A percentile compares a stretch with the other conserved stretches of the same genome.
phyloP scores from a whole-genome alignment of 2,888 invertebrate genomes.

The Microctonus brassicae region DNA sequence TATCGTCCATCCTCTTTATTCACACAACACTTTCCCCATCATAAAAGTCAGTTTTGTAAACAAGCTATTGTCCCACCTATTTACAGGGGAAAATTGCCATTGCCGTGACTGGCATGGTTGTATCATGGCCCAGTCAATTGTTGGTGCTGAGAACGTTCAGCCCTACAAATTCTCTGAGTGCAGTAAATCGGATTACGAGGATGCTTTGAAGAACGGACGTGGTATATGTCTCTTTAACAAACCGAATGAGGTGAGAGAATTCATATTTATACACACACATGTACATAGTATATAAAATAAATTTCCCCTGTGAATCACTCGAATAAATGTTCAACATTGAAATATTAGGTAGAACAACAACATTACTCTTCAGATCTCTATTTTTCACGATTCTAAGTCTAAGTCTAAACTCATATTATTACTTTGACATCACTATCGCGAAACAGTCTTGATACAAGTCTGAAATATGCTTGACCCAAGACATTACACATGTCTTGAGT shows the following conservation, averaged over 20 bases:
- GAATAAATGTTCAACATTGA: constrained; percentile 8
- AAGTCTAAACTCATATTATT: no score
- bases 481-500: no score
- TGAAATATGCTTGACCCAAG: no score
- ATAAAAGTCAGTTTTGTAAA: constrained; percentile 17
- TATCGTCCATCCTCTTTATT: constrained; percentile 7
- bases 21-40: background rate
- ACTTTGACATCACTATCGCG: no score
- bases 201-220: constrained; percentile 86
- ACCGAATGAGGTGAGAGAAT: constrained; percentile 85
- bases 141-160: constrained; percentile 91
- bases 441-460: no score
- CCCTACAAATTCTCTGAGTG: constrained; percentile 98
- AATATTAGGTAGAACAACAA: no score
- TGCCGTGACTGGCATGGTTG: constrained; percentile 97
- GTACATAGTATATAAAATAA: no score
- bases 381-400: no score
- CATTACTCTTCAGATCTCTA: no score
- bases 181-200: constrained; percentile 91
- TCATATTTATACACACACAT: constrained; percentile 1
- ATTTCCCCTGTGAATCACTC: constrained; percentile 17
- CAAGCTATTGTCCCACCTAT: constrained; percentile 25
- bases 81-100: constrained; percentile 82
- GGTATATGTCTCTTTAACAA: constrained; percentile 94
- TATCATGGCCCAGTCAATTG: constrained; percentile 94